Conservation (phyloP, 2,113 vertebrate genomes). For the Ptychochromis oligacanthus region DNA sequence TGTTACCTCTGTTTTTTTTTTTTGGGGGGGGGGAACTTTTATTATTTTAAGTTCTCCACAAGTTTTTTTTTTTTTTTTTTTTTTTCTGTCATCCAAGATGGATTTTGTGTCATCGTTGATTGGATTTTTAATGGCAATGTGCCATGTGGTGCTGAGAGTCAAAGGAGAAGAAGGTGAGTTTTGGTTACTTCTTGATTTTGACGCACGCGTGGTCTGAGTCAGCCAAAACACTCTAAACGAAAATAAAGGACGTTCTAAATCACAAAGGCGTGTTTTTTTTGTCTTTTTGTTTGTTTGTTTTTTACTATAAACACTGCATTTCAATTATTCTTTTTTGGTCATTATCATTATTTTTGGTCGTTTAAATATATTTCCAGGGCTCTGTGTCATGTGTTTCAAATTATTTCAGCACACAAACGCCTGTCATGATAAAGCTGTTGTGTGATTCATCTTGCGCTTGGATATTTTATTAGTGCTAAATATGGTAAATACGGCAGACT, state of each 20-base stretch:
- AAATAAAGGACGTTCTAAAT: not conserved
- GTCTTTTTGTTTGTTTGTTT: too few relatives aligned
- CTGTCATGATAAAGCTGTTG: not conserved
- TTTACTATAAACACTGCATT: not conserved
- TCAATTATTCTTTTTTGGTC: not conserved
- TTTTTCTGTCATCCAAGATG: slow-evolving; percentile 77
- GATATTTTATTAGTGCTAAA: not conserved
- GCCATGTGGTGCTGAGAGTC: slow-evolving; percentile 76
- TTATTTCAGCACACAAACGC: slow-evolving; percentile 55
- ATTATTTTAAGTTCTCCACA: slow-evolving; percentile 26
- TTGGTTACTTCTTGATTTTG: slow-evolving; percentile 14
- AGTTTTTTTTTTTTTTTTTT: slow-evolving; percentile 9
- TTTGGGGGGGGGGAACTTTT: too few relatives aligned
- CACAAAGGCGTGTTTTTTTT: fast-evolving
- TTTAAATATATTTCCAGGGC: not conserved
- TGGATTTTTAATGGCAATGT: slow-evolving; percentile 83
- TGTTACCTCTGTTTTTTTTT: too few relatives aligned
- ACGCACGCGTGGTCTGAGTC: not conserved
- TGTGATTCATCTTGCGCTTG: not conserved
- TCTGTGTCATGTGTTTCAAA: slow-evolving; percentile 76
- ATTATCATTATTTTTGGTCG: not conserved
- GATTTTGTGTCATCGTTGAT: slow-evolving; percentile 83
- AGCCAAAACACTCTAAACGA: not conserved
- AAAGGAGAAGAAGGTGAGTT: slow-evolving; percentile 86
- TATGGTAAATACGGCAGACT: not conserved